A percentile compares a stretch with the other conserved stretches of the same genome.
Evolutionary conservation across 2,113 vertebrate genomes (phyloP).

Genomic region (Progne subis): DNA sequence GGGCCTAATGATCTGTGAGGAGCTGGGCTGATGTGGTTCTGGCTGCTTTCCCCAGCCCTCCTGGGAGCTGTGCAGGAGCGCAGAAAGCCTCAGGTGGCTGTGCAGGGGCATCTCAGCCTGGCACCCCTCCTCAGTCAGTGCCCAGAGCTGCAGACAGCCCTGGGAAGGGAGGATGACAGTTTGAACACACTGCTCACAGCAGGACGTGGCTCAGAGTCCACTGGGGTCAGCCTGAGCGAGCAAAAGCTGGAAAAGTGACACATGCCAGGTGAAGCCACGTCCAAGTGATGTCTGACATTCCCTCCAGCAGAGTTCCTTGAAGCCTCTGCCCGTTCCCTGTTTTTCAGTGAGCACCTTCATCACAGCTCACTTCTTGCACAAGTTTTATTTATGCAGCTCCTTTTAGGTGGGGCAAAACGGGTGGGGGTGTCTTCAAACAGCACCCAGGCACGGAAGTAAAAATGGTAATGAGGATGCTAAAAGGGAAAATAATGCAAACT

Average conservation of each 20-base stretch:
- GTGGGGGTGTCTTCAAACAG: background rate
- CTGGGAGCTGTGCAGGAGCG: background rate
- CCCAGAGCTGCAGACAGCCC: background rate
- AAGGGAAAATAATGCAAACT: background rate
- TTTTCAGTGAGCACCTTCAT: background rate
- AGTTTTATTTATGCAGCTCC: background rate
- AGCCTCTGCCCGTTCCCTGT: background rate
- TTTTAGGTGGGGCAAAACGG: background rate
- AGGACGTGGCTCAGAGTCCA: background rate
- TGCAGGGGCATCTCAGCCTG: background rate
- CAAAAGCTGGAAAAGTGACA: background rate
- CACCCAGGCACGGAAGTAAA: background rate
- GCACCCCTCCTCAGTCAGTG: background rate
- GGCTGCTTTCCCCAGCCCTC: background rate
- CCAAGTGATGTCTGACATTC: background rate
- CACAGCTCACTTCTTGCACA: background rate
- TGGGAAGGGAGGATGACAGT: background rate
- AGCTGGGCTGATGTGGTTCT: fast-evolving
- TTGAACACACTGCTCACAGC: background rate
- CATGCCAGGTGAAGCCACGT: fast-evolving
- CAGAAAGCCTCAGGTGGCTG: background rate
- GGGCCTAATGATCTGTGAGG: background rate
- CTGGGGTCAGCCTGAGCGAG: background rate
- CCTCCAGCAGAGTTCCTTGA: background rate
- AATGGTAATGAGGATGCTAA: background rate